Evolutionary conservation across 2,797 vertebrate species (phyloP), one percentile per base, ranked within the genome.

Genomic region (Tamandua tetradactyla): DNA sequence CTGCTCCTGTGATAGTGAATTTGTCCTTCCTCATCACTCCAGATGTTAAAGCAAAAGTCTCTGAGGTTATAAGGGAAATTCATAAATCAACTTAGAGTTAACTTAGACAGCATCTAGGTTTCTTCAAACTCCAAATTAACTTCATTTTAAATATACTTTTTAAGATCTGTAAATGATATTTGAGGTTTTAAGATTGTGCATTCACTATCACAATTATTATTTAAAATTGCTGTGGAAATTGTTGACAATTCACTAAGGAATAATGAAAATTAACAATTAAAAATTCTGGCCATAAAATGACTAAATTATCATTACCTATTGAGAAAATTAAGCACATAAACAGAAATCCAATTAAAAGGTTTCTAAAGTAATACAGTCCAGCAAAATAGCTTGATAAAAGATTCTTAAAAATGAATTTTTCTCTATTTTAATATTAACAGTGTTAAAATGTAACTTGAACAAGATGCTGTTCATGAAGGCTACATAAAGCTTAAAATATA

Each of bases 391-490:
- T 59, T 72, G 22, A 61, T 47, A 42, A 91, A 47, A 18, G 44
- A 91, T 66, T 44, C 32, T 18, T 13, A 75, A 91, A 91, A 78
- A 86, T 72, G 57, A 25, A 25, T 59, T 35, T 84, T 79, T 37
- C 42, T 91, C 18, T 40, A 80, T 75, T 93, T 93, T 80, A 87
- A 27, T 59, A 86, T 17, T 91, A 82, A 49, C 14, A 69, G 5
- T 49, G 9, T 62, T 69, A 69, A 81, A 71, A 87, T 71, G n/a
- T 23, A 90, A 76, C 84, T 74, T 92, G 78, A 80, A 90, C 87
- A 93, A 55, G 37, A 81, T 84, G 18, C 32, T 83, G 5, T 30
- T 79, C n/a, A 76, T 44, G 12, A n/a, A 59, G 81, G 62, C 52
- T 86, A 59, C n/a, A 80, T n/a, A 44, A 84, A 93, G 10, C 27